Evolutionary conservation across 2,113 vertebrate species (phyloP).

Genomic region (Pseudopipra pipra): DNA sequence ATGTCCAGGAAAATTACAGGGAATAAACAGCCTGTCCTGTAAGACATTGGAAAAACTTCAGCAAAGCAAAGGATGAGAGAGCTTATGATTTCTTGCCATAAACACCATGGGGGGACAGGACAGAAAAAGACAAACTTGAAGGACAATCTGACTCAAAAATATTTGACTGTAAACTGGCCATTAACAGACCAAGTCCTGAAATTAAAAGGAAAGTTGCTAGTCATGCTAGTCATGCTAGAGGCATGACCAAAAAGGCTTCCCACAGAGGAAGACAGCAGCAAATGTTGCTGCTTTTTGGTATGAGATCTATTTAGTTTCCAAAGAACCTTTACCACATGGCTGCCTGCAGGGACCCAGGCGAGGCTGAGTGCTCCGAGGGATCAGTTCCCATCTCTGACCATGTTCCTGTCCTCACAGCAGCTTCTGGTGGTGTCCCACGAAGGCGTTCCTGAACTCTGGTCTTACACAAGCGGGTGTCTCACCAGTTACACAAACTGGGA

Average conservation of each 20-base stretch:
- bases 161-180: neutral
- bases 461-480: neutral
- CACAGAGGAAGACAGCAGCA: neutral
- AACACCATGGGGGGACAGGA: neutral
- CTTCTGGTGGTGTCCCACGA: neutral
- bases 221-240: neutral
- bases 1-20: neutral
- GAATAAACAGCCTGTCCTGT: neutral
- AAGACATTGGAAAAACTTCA: neutral
- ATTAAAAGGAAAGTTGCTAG: neutral
- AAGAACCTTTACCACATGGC: neutral
- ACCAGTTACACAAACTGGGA: neutral
- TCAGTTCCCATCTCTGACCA: neutral
- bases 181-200: neutral
- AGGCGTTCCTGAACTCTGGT: neutral
- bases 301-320: neutral
- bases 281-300: accelerated
- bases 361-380: neutral
- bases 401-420: neutral
- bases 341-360: neutral
- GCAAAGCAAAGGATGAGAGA: neutral
- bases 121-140: neutral
- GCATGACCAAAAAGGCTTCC: neutral
- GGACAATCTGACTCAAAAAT: neutral
- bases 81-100: neutral